Evolutionary conservation across 1,140 invertebrate genomes (phyloP).

Genomic region (Grapholita molesta): DNA sequence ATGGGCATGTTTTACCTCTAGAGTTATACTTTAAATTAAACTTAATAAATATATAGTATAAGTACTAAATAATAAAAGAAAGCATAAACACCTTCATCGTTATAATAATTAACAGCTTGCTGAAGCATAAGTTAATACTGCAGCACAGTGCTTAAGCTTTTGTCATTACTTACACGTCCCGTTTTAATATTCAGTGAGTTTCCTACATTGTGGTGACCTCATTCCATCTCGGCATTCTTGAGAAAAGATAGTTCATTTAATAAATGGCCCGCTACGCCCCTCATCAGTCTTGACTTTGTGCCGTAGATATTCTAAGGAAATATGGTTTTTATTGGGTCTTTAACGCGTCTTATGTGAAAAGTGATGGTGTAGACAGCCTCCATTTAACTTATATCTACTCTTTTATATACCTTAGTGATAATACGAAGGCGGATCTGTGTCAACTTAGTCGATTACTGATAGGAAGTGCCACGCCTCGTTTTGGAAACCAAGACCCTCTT

Average conservation of each 20-base stretch:
- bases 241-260: constrained; percentile 39
- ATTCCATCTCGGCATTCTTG: constrained; percentile 30
- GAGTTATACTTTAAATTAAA: too few species aligned
- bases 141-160: neutral
- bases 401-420: too few species aligned
- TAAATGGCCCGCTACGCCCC: constrained; percentile 31
- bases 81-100: neutral
- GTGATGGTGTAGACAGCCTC: neutral
- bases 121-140: neutral
- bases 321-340: constrained; percentile 12
- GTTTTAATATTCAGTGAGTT: constrained; percentile 19
- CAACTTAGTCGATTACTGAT: too few species aligned
- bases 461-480: too few species aligned
- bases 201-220: constrained; percentile 21
- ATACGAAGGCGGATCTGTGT: too few species aligned
- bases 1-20: too few species aligned
- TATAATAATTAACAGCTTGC: neutral
- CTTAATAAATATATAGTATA: too few species aligned
- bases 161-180: constrained; percentile 8
- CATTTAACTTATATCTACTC: neutral
- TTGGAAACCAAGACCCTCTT: too few species aligned
- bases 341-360: neutral
- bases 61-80: too few species aligned
- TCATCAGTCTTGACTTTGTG: constrained; percentile 27
- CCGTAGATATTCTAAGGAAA: constrained; percentile 22